Conservation (phyloP, 2,797 vertebrate species). For the Fistularia tabacaria region DNA sequence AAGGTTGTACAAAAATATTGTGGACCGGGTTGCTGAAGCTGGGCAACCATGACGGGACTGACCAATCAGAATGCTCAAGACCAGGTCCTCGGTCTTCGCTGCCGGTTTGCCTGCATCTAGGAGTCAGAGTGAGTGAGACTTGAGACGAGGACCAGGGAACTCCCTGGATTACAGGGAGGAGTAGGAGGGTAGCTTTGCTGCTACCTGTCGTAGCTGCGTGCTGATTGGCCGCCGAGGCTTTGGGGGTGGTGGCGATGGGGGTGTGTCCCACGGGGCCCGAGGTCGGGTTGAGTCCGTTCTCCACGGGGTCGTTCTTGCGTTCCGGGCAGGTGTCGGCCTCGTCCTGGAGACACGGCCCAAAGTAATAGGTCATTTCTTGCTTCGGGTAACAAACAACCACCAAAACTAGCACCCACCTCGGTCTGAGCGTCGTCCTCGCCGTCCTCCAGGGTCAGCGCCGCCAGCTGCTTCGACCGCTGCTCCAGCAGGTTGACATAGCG, state of each 20-base stretch:
- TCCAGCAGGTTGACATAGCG: constrained; percentile 96
- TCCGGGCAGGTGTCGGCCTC: constrained; percentile 72
- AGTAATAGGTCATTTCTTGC: background rate
- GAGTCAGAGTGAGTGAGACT: constrained; percentile 31
- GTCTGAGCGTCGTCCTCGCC: constrained; percentile 85
- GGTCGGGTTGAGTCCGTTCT: constrained; percentile 87
- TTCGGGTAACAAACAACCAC: background rate
- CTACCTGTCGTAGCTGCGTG: constrained; percentile 86
- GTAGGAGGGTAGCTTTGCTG: background rate
- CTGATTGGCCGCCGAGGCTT: constrained; percentile 81
- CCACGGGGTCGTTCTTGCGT: constrained; percentile 83
- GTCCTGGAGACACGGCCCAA: constrained; percentile 36
- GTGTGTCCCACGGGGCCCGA: constrained; percentile 76
- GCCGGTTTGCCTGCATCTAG: constrained; percentile 88
- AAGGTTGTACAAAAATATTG: no score
- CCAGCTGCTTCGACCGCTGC: constrained; percentile 94
- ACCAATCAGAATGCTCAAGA: constrained; percentile 93
- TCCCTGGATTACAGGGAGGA: background rate
- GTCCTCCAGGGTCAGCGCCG: constrained; percentile 91
- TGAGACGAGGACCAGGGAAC: no score
- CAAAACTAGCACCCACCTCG: constrained; percentile 75
- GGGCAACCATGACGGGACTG: constrained; percentile 5
- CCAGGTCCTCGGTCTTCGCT: constrained; percentile 92
- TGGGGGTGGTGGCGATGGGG: constrained; percentile 80
- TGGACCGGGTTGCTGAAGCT: no score